Evolutionary conservation across 1,140 invertebrate species (phyloP), one percentile per base, ranked within the genome.

Genomic region (Meteorus sp.): DNA sequence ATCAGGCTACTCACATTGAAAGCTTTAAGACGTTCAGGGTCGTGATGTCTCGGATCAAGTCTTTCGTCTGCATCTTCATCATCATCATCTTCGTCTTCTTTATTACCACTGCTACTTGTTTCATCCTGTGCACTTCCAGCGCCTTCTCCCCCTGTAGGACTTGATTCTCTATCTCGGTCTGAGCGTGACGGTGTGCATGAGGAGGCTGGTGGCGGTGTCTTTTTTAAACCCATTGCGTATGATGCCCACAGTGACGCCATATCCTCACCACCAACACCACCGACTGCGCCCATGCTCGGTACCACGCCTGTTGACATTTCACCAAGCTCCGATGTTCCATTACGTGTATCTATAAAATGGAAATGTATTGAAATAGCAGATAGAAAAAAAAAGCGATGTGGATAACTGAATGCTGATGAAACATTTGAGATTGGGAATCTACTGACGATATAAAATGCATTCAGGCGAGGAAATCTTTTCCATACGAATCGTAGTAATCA

Each of bases 21-120:
- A 50, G 95, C 94, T 81, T 98, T 98, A 41, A 97, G 86, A 74
- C 95, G 85, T 81, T 98, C 95, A 0, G 95, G 94, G 81, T 98
- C 95, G 71, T 94, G 91, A 71, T 92, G 87, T 64, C 93, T 88
- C 37, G 90, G 85, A 71, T 93, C 89, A 48, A 94, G 85, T 73
- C 93, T 88, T 70, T 97, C 94, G 66, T 95, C 91, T 52, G 89
- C 91, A 70, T 96, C 93, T 70, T 97, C 93, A 64, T 91, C 89
- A 60, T 94, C 93, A 66, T 97, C 95, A 70, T 96, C 94, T 61
- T 95, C 92, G 68, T 97, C 94, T 72, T 96, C 94, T 60, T 95
- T 94, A 66, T 89, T 87, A 9, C 89, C 91, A 57, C 92, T 92
- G 59, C 90, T 94, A 60, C 92, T 94, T 1, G 92, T 93, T 75